Evolutionary conservation across 2,888 invertebrate species (phyloP).

Genomic region (Lamellibrachia columna): DNA sequence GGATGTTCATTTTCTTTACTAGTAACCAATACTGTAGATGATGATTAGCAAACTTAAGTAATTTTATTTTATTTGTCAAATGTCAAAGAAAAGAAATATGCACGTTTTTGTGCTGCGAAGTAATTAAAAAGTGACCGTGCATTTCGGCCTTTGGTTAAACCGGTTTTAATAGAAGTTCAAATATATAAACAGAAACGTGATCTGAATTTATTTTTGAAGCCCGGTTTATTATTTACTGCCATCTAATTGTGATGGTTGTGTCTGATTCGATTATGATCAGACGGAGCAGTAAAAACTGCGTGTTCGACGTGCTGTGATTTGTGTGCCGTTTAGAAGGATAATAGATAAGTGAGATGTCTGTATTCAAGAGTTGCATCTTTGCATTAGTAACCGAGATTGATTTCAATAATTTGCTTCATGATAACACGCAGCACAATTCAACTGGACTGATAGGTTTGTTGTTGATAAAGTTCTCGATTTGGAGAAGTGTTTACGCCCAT

Average conservation of each 20-base stretch:
- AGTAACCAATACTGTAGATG: not conserved
- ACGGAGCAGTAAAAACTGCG: not conserved
- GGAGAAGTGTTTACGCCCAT: not conserved
- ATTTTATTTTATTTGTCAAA: not conserved
- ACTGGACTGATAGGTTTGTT: not conserved
- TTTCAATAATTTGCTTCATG: not conserved
- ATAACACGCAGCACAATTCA: not conserved
- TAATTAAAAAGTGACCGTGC: not conserved
- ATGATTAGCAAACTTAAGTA: not conserved
- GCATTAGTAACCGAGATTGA: not conserved
- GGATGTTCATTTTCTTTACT: not conserved
- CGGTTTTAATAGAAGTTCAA: not conserved
- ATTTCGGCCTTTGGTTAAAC: not conserved
- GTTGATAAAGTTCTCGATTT: not conserved
- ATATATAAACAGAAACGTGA: not conserved
- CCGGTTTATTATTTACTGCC: conserved; percentile 1
- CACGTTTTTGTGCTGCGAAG: not conserved
- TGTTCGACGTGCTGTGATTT: not conserved
- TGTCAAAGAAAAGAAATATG: not conserved
- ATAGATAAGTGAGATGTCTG: not conserved
- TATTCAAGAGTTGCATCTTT: not conserved
- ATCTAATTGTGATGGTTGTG: not conserved
- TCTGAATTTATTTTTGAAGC: not conserved
- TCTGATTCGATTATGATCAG: not conserved
- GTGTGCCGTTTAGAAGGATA: not conserved